Conservation (phyloP, 2,888 invertebrate genomes). For the Oithona nana region DNA sequence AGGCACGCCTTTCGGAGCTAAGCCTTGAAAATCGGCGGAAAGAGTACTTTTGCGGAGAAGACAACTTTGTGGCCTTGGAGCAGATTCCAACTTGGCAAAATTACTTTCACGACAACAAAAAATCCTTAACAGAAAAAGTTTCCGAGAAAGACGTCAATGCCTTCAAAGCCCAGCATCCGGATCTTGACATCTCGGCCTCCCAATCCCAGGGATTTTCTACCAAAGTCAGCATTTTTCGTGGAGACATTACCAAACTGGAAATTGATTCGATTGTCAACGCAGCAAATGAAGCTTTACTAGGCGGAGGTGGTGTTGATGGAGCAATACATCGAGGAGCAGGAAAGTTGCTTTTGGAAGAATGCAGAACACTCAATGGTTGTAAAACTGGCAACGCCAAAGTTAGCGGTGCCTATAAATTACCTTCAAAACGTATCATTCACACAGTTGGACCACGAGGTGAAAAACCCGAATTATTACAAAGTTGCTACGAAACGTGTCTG, state of each 20-base stretch:
- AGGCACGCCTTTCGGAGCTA: no score
- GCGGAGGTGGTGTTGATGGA: constrained; percentile 79
- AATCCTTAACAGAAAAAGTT: not conserved
- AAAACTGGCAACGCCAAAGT: constrained; percentile 62
- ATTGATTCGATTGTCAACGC: constrained; percentile 79
- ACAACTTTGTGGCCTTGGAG: not conserved
- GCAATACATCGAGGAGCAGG: constrained; percentile 72
- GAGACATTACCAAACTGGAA: constrained; percentile 65
- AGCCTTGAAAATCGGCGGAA: no score
- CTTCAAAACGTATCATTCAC: constrained; percentile 66
- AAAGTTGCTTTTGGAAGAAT: constrained; percentile 44
- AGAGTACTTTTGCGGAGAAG: no score
- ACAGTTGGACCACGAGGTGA: constrained; percentile 70
- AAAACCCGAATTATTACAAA: constrained; percentile 39
- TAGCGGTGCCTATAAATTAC: constrained; percentile 58
- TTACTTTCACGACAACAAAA: not conserved
- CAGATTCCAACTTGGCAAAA: not conserved
- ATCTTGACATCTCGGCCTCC: not conserved
- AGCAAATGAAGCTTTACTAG: constrained; percentile 50
- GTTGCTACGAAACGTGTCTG: constrained; percentile 51
- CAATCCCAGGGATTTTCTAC: constrained; percentile 23
- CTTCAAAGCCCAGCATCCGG: not conserved
- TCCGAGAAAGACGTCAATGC: not conserved
- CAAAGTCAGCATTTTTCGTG: constrained; percentile 37
- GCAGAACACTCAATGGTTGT: constrained; percentile 48